Percentiles rank a stretch among this genome's conserved stretches.
phyloP scores from a whole-genome alignment of 2,797 vertebrate genomes.

The Bradypodion pumilum region DNA sequence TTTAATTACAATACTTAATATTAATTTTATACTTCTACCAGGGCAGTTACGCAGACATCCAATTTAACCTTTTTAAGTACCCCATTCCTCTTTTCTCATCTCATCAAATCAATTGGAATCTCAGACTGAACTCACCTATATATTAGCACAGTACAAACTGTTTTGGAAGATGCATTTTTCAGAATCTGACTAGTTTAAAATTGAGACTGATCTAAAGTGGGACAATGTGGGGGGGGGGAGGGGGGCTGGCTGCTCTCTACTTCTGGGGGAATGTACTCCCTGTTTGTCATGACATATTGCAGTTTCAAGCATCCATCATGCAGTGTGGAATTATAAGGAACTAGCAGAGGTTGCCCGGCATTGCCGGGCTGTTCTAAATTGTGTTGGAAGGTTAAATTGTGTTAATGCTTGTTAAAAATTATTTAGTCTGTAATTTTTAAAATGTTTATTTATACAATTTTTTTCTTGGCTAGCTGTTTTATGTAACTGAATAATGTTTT shows the following conservation, averaged over 20 bases:
- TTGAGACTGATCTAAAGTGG: neutral
- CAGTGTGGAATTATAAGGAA: too few species aligned
- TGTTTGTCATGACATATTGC: neutral
- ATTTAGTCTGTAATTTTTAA: too few species aligned
- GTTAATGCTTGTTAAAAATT: too few species aligned
- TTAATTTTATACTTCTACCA: neutral
- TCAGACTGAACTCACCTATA: neutral
- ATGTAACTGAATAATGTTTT: too few species aligned
- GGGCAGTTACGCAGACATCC: neutral
- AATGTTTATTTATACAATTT: too few species aligned
- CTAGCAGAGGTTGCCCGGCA: too few species aligned
- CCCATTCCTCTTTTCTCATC: neutral
- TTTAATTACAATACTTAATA: conserved; percentile 42
- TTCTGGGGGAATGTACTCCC: neutral
- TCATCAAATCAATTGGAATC: neutral
- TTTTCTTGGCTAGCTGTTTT: too few species aligned
- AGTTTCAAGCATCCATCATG: neutral
- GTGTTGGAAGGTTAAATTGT: too few species aligned
- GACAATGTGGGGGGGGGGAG: too few species aligned
- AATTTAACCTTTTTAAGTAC: neutral
- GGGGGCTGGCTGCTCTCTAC: too few species aligned
- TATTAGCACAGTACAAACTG: neutral
- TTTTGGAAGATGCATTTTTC: neutral
- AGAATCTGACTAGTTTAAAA: neutral
- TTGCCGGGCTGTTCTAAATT: too few species aligned